Base-by-base conservation (phyloP, 1,140 invertebrate species). In the Scaptomyza montana region DNA sequence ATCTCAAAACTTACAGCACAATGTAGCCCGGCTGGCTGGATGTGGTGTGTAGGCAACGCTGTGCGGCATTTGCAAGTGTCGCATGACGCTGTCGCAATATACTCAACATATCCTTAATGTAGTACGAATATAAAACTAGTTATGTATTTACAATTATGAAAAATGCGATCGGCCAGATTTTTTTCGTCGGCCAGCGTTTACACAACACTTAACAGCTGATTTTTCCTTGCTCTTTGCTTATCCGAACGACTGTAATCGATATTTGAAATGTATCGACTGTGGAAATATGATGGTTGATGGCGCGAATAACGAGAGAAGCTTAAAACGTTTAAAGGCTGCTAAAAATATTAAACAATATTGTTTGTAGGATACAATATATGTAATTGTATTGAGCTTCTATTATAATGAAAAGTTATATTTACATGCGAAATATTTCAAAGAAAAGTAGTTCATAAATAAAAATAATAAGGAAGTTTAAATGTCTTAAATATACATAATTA, bases 1-100 rank as follows among this genome's bases (percentile, higher is more conserved):
- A 66, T 39, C 45, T 33, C 28, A 57, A 51, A 21, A 71, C 90
- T 91, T 80, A 91, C 90, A 91, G 79, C 53, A 91, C 90, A 65
- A 91, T 91, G 46, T 91, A 91, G 55, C 90, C 90, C 33, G 65
- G 69, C 49, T 85, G 74, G 59, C 36, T 10, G 1, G 66, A 16
- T n/a, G 85, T 65, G 30, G 73, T 81, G 75, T 91, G 86, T 59
- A 90, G 49, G 28, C 74, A 68, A 21, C 75, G 65, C 13, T 77
- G 70, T 2, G 73, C 75, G 36, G 63, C 46, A 43, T 55, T 57
- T 45, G 78, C 55, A 16, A 77, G 41, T 4, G 61, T 51, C 53
- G 57, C 49, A 12, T 64, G 70, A 2, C 82, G 73, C 19, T 77
- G 69, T 19, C 85, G 79, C 46, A 91, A 64, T 46, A 91, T 78